Conservation (phyloP, 92 coral and sea anemone species). For the Chrysogorgia sp. region DNA sequence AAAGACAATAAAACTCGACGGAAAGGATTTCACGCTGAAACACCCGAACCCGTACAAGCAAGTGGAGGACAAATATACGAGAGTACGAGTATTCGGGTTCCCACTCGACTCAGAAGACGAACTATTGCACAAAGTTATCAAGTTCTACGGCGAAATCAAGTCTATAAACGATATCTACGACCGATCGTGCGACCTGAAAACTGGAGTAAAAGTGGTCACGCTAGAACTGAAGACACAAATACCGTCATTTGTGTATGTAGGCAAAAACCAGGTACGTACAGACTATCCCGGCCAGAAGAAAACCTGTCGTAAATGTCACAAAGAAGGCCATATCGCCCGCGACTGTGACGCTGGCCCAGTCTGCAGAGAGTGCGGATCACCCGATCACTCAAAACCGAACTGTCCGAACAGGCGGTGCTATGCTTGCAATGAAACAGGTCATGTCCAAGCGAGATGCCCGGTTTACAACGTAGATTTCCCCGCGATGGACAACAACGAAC, state of each 20-base stretch:
- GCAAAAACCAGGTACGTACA: background rate
- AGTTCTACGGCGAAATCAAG: background rate
- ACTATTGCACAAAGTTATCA: background rate
- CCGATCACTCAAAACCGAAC: background rate
- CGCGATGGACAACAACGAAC: too few relatives aligned
- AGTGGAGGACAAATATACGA: background rate
- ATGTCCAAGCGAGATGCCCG: background rate
- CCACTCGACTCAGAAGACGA: background rate
- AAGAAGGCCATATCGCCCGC: slow-evolving; percentile 26
- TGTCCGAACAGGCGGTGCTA: background rate
- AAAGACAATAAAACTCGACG: background rate
- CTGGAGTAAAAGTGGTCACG: background rate
- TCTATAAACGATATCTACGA: background rate
- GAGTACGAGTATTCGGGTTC: background rate
- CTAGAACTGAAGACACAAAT: background rate
- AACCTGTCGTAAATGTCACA: slow-evolving; percentile 15
- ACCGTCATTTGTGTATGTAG: background rate
- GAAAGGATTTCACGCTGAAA: background rate
- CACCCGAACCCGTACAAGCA: background rate
- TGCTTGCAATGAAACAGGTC: background rate
- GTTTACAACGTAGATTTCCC: background rate
- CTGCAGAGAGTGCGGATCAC: background rate
- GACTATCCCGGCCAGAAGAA: background rate
- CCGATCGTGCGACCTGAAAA: background rate
- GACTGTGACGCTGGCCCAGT: background rate